Base-by-base conservation (phyloP, 2,888 invertebrate genomes). In the Diachrysia chrysitis region DNA sequence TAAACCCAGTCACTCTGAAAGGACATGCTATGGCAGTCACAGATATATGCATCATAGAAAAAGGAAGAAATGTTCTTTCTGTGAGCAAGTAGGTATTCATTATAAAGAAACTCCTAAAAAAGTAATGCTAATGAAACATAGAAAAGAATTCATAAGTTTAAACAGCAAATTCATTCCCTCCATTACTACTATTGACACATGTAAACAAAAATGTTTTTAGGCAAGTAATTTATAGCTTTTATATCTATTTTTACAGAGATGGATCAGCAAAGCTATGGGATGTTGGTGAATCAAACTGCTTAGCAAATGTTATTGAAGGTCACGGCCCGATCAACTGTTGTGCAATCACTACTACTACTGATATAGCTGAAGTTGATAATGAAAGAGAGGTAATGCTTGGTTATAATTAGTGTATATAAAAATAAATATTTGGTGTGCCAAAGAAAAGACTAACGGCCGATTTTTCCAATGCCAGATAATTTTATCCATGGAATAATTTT, bases 231-330 rank as follows among this genome's bases (percentile, higher is more conserved):
- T 1, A 32, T 58, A 35, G 5, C 37, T 1, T n/a, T n/a, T n/a
- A 16, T 37, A 37, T n/a, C 4, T 42, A 42, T n/a, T 42, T 73
- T 89, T 85, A 53, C 69, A 96, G 96, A 82, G 97, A 97, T 94
- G 97, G 97, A 21, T 95, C 96, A 64, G 96, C 96, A 3, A 96
- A 96, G 79, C 89, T 97, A 37, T 97, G 97, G 97, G 97, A 97
- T 92, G 96, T 97, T 81, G 97, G 97, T 42, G 92, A 96, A 87
- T 94, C 96, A 61, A 89, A 89, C 10, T 96, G 96, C 78, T 85
- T 97, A 14, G 95, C 85, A 57, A 95, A 96, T 69, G 85, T 97
- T 19, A 69, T 94, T 46, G 92, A 95, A 78, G 95, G 94, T 9
- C 92, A 94, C 72, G 96, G 96, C 6, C 89, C 92, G 65, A 96